Evolutionary conservation across 30 jellyfish, hydroid and myxozoan genomes (phyloP), one percentile per base, ranked within the genome.

Genomic region (Cassiopea xamachana): DNA sequence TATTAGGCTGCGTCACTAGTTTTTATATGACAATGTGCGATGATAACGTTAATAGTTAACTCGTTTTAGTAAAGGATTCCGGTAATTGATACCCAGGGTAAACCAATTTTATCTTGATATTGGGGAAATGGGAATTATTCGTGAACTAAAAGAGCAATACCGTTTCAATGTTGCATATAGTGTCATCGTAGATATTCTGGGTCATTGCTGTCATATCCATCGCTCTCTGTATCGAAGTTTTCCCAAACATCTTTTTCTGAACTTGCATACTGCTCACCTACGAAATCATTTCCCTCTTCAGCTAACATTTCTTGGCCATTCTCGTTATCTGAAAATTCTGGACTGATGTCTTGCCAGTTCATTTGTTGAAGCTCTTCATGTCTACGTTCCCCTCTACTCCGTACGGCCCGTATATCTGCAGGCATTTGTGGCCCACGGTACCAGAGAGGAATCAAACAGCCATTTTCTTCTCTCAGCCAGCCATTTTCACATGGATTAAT

Each of bases 141-240:
- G 64, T 55, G 64, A 55, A 55, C 64, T 55, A 81, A 81, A 81
- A 60, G 50, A 60, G 6, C 0, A 15, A 0, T 45, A 83, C 84
- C 75, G 9, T 27, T 27, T 27, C 59, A 84, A 43, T 3, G 86
- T 55, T 55, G 77, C 60, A 69, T 70, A 12, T 55, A 73, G 72
- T 39, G 59, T 86, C 75, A 86, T 76, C 88, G 93, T 74, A 86
- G 88, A 86, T 86, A 86, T 87, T 75, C 89, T 74, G 89, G 94
- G 89, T 87, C 94, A 75, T 77, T 87, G 95, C 95, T 88, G 91
- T 88, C 87, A 46, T 78, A 80, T 79, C 91, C 95, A 78, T 88
- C 86, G 95, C 95, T 47, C 69, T 88, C 90, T 87, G 90, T 64
- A 61, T 76, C 86, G 39, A 59, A 69, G 60, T 83, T 75, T 83